Conservation (phyloP, 64 coral and sea anemone species). For the Montipora sp. region DNA sequence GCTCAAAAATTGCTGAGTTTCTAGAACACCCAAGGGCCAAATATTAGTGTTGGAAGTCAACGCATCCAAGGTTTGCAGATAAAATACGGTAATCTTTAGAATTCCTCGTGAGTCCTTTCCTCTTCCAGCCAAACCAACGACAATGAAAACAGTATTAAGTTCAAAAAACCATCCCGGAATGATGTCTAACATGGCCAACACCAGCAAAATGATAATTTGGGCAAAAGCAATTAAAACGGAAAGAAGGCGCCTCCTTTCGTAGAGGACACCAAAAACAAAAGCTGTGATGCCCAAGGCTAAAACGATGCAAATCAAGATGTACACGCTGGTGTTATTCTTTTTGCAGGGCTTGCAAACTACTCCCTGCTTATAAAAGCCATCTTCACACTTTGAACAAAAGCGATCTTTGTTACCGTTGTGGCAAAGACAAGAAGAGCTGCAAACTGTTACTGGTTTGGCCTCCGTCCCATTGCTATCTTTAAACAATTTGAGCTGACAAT, state of each 20-base stretch:
- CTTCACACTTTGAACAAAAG: constrained; percentile 60
- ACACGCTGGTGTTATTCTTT: constrained; percentile 24
- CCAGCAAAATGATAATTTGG: constrained; percentile 39
- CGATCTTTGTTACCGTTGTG: constrained; percentile 35
- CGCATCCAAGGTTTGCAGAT: constrained; percentile 83
- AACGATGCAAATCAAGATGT: constrained; percentile 26
- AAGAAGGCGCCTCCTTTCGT: constrained; percentile 42
- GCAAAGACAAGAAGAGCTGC: constrained; percentile 25
- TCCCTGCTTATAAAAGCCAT: constrained; percentile 54
- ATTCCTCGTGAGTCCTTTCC: constrained; percentile 42
- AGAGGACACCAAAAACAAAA: constrained; percentile 25
- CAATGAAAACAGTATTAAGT: constrained; percentile 49
- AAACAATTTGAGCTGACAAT: not conserved
- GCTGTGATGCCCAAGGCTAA: constrained; percentile 10
- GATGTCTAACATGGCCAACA: constrained; percentile 39
- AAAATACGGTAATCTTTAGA: constrained; percentile 76
- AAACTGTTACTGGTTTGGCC: constrained; percentile 25
- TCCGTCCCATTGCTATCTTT: not conserved
- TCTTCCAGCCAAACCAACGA: constrained; percentile 70
- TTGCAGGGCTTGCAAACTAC: constrained; percentile 42
- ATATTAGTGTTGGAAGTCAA: constrained; percentile 55
- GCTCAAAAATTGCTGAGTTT: constrained; percentile 62
- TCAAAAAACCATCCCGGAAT: constrained; percentile 87
- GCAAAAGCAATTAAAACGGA: constrained; percentile 31
- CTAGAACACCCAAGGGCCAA: constrained; percentile 52